phyloP scores from a whole-genome alignment of 2,797 vertebrate genomes.

The Alectoris magna region DNA sequence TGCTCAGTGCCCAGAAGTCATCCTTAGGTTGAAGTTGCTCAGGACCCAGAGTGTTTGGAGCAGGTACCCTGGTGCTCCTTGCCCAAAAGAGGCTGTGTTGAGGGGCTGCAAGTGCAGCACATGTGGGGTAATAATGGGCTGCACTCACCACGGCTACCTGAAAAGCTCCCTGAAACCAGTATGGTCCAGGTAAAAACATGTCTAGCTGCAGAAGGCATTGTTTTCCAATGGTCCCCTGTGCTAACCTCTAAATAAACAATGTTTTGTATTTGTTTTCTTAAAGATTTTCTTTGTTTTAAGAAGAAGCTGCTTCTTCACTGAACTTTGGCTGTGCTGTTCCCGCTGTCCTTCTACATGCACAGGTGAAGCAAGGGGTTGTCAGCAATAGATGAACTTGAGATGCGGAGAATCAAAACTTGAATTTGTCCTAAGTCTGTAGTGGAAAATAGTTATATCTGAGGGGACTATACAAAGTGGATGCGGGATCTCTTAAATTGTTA shows the following conservation, averaged over 20 bases:
- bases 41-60: background rate
- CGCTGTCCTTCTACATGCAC: fast-evolving
- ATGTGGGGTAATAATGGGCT: fast-evolving
- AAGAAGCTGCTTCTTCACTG: background rate
- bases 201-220: background rate
- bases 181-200: background rate
- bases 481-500: background rate
- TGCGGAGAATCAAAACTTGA: background rate
- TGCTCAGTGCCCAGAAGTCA: background rate
- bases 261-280: background rate
- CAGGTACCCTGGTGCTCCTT: background rate
- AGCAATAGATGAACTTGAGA: background rate
- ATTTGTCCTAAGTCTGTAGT: background rate
- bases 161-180: background rate
- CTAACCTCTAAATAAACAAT: background rate
- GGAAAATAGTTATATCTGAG: background rate
- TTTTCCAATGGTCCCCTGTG: background rate
- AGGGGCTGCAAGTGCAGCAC: background rate
- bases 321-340: background rate
- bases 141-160: background rate
- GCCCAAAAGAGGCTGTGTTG: background rate
- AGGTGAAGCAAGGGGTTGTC: background rate
- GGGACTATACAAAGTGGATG: background rate
- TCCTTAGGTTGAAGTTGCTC: background rate
- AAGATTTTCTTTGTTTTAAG: background rate